Conservation (phyloP, 2,888 invertebrate species). For the Nipponacmea schrenckii region DNA sequence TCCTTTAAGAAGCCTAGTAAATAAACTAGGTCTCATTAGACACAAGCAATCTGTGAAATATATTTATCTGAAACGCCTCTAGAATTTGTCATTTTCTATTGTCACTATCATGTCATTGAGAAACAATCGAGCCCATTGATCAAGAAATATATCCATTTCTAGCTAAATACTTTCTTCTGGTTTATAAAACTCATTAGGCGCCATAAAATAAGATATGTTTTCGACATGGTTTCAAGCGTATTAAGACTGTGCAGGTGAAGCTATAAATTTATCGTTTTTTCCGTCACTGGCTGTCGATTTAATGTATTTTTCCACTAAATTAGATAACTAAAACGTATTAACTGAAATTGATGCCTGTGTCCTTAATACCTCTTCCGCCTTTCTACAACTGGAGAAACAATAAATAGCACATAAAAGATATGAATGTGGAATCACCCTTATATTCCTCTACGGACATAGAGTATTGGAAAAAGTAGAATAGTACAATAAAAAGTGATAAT, state of each 20-base stretch:
- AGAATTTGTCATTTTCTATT: no score
- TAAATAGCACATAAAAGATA: conserved; percentile 1
- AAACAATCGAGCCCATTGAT: no score
- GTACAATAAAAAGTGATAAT: no score
- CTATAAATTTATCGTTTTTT: conserved; percentile 1
- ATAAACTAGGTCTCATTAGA: no score
- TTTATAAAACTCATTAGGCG: not conserved
- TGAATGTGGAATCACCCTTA: not conserved
- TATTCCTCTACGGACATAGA: no score
- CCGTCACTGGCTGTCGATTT: not conserved
- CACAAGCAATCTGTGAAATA: no score
- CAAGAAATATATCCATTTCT: not conserved
- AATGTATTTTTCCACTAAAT: conserved; percentile 1
- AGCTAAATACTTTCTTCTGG: not conserved
- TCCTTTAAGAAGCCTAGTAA: no score
- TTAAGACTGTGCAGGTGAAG: conserved; percentile 1
- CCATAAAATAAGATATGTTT: conserved; percentile 1
- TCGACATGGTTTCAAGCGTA: not conserved
- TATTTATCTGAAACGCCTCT: no score
- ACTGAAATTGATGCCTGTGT: not conserved
- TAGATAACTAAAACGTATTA: conserved; percentile 1
- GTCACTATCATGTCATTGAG: no score
- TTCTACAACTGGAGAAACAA: not conserved
- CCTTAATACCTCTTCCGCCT: not conserved
- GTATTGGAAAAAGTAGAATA: no score